Base-by-base conservation (phyloP, 2,888 invertebrate species). In the Orthonevra nobilis region DNA sequence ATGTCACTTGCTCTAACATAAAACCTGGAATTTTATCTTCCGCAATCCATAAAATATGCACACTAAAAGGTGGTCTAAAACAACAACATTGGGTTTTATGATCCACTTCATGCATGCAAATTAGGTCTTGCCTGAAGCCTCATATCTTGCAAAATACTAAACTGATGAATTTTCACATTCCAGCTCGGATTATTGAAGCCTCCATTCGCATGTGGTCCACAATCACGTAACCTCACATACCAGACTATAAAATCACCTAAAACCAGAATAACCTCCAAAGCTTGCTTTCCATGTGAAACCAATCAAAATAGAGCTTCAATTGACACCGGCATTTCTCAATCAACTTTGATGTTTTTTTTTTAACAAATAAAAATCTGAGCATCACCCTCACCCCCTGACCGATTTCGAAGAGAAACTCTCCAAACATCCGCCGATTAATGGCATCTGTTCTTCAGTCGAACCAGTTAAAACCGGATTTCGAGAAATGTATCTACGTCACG, bases 301-400 rank as follows among this genome's bases (percentile, higher is more conserved):
- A 36, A 17, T 17, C 2, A 14, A 38, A 17, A 38, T 3, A 50
- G 7, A 17, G 7, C 7, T 3, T n/a, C 1, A n/a, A 40, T 10
- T n/a, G 36, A 23, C 52, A 36, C 52, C 52, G 52, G 52, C 34
- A 36, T 50, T 32, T 19, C n/a, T n/a, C n/a, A n/a, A n/a, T n/a
- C n/a, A n/a, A n/a, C n/a, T n/a, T n/a, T n/a, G n/a, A n/a, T n/a
- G n/a, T n/a, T n/a, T n/a, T n/a, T n/a, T n/a, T n/a, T n/a, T n/a
- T n/a, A n/a, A n/a, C n/a, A n/a, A n/a, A n/a, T n/a, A n/a, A n/a
- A n/a, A n/a, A n/a, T n/a, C n/a, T n/a, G n/a, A n/a, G n/a, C n/a
- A n/a, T n/a, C n/a, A n/a, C n/a, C n/a, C n/a, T n/a, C n/a, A 12
- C 36, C 44, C 60, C 44, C 46, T 46, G 60, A 46, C 44, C 60